A percentile compares a stretch with the other conserved stretches of the same genome.
These are phyloP conservation scores for Ptilonorhynchus violaceus DNA, from an alignment of 2,113 vertebrate species.

Conservation along the genomic window DNA sequence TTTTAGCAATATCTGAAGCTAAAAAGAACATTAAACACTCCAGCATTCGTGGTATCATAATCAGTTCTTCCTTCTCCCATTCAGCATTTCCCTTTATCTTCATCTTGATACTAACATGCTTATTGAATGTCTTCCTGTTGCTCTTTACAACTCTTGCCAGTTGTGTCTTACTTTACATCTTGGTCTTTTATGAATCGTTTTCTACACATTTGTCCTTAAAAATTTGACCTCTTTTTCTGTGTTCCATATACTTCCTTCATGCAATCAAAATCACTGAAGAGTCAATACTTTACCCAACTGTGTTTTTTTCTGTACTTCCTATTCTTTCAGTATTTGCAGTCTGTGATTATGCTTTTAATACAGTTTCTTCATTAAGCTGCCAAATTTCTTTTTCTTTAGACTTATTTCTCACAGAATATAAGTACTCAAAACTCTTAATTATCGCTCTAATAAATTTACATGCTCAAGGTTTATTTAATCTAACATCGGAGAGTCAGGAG, in stretches of 20 bases:
- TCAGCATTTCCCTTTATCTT: neutral
- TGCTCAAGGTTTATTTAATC: neutral
- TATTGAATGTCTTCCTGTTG: neutral
- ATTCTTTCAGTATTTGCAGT: neutral
- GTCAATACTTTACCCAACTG: neutral
- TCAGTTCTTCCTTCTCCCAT: neutral
- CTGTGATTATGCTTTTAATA: neutral
- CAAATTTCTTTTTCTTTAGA: neutral
- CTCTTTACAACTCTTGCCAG: neutral
- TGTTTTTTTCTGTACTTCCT: neutral
- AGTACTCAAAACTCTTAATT: neutral
- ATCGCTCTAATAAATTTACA: neutral
- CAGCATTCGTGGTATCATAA: neutral
- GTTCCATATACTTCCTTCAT: neutral
- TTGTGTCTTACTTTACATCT: neutral
- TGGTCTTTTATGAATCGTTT: neutral
- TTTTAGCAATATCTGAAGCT: neutral
- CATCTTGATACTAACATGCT: neutral
- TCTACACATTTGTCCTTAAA: neutral
- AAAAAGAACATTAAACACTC: neutral
- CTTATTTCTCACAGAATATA: neutral
- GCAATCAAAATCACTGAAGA: neutral
- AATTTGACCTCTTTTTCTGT: neutral
- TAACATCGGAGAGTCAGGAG: neutral
- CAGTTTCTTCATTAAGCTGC: neutral